These are phyloP conservation scores for Pentalonia nigronervosa DNA, from an alignment of 1,140 invertebrate genomes.

Conservation along the genomic window DNA sequence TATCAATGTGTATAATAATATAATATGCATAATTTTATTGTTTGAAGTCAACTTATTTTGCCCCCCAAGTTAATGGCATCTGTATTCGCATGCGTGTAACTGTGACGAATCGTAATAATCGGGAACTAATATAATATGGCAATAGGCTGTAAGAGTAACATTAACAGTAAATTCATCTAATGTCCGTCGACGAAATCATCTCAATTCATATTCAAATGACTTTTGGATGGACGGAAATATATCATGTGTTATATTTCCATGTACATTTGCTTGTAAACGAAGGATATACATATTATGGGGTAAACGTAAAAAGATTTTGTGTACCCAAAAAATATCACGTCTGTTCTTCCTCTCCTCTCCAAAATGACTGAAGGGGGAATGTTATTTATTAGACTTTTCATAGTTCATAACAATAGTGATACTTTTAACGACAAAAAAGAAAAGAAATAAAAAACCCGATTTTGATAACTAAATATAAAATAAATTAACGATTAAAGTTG, in stretches of 20 bases:
- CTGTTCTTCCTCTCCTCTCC: background rate
- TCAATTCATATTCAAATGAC: background rate
- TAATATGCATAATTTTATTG: no score
- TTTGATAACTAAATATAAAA: constrained; percentile 23
- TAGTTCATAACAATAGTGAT: background rate
- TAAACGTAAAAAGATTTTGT: background rate
- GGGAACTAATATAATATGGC: background rate
- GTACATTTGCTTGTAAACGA: background rate
- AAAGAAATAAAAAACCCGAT: background rate
- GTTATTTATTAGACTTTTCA: constrained; percentile 1
- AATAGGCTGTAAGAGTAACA: background rate
- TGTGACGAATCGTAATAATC: background rate
- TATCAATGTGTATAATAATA: no score
- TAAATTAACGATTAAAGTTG: constrained; percentile 31
- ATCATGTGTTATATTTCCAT: background rate
- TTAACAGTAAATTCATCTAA: background rate
- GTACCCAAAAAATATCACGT: background rate
- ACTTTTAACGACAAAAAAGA: background rate
- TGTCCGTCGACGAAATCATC: background rate
- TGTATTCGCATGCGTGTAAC: background rate
- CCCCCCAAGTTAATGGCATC: no score
- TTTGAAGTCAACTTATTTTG: no score
- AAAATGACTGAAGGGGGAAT: background rate
- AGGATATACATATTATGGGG: background rate
- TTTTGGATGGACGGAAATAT: background rate